Base-by-base conservation (phyloP, 2,888 invertebrate species). In the Cheilosia pagana region DNA sequence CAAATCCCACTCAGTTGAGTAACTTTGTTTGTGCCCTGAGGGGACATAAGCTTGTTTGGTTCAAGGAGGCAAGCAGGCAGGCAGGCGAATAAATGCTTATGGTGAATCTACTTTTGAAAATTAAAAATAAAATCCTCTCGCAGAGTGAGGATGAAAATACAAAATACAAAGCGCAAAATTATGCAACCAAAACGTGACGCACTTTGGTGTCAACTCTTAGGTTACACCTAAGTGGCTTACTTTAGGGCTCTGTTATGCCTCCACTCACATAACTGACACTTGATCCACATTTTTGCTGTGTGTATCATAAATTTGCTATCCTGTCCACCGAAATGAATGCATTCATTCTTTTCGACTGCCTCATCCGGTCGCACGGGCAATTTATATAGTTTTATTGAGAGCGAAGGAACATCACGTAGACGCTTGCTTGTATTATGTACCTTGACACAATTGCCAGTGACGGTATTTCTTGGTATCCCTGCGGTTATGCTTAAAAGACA, bases 1-100 rank as follows among this genome's bases (percentile, higher is more conserved):
- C 85, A 85, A 85, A 85, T 85, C 76, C 85, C 85, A 76, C 81
- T 85, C 81, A 85, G 85, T 67, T 85, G 81, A 81, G 65, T 85
- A 81, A 85, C 75, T 85, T 76, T 85, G 85, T 70, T 75, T 76
- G 75, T 81, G 75, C 60, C 81, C 43, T 71, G 19, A 52, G 53
- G 71, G 53, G 71, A 75, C 67, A 55, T 81, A 60, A 85, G 79
- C 48, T 70, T 70, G 79, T 75, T 75, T 71, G 71, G 53, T 81
- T 70, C 55, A 75, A 62, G 50, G 41, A 57, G 67, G 8, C 28
- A 57, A 59, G 8, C 28, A 50, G 55, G 39, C 75, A 59, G 19
- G 16, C n/a, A 31, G 59, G 48, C 45, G 48, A 35, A 62, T 76
- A 23, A 35, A 19, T 21, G 50, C 41, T 75, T 62, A 21, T 19